A percentile compares a stretch with the other conserved stretches of the same genome.
Evolutionary conservation across 2,797 vertebrate genomes (phyloP).

Genomic region (Tokudaia tokunoshimensis): DNA sequence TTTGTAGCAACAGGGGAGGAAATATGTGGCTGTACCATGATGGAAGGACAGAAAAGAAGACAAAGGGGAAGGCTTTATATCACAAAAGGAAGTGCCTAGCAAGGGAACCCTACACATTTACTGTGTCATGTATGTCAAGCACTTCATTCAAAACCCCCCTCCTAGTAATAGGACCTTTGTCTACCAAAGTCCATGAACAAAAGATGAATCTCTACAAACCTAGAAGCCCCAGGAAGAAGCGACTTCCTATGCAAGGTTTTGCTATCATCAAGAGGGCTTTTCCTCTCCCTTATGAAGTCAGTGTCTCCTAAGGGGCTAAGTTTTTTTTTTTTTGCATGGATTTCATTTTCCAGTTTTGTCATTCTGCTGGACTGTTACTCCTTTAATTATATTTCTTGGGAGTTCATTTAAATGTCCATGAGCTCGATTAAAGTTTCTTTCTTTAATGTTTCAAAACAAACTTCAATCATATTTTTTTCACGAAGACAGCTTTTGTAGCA

Average conservation of each 20-base stretch:
- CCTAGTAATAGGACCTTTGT: neutral
- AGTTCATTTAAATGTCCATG: constrained; percentile 52
- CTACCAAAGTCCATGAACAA: neutral
- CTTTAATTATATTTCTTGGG: constrained; percentile 50
- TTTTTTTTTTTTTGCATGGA: neutral
- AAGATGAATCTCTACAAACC: neutral
- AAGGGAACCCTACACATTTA: neutral
- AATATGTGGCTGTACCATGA: neutral
- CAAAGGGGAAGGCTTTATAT: neutral
- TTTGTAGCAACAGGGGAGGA: neutral
- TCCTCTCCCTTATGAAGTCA: neutral
- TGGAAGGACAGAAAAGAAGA: neutral
- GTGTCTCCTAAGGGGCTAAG: neutral
- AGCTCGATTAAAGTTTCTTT: constrained; percentile 58
- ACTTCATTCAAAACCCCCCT: neutral
- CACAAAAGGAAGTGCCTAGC: neutral
- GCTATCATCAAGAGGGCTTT: neutral
- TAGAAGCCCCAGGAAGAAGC: neutral
- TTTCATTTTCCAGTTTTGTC: constrained; percentile 67
- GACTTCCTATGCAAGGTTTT: neutral
- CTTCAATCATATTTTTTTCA: constrained; percentile 52
- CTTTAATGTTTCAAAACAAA: constrained; percentile 63
- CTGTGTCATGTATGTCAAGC: neutral
- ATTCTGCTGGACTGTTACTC: neutral
- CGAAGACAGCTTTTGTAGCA: neutral